phyloP scores from a whole-genome alignment of 2,888 invertebrate species.

The Tenthredo distinguenda region DNA sequence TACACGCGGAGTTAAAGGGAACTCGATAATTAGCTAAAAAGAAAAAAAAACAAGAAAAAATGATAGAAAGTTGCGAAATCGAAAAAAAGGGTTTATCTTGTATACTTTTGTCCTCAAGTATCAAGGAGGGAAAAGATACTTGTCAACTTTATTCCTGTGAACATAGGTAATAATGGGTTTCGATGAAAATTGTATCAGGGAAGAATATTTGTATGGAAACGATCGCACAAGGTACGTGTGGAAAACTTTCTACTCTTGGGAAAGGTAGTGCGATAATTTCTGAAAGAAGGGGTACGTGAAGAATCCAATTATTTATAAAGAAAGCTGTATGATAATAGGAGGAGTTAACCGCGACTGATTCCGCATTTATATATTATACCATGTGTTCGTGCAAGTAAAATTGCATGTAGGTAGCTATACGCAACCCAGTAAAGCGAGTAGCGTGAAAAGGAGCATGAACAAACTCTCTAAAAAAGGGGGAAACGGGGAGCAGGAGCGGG shows the following conservation, averaged over 20 bases:
- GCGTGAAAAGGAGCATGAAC: background rate
- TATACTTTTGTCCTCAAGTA: background rate
- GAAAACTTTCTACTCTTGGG: background rate
- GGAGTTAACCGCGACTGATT: background rate
- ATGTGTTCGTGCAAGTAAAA: background rate
- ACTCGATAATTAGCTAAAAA: background rate
- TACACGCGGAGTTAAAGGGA: background rate
- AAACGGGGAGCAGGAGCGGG: background rate
- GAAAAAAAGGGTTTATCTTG: background rate
- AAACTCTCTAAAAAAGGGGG: background rate
- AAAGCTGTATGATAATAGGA: conserved; percentile 10
- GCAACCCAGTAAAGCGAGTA: background rate
- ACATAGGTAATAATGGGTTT: background rate
- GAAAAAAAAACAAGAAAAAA: background rate
- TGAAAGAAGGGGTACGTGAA: background rate
- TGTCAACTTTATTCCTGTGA: background rate
- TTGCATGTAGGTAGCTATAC: background rate
- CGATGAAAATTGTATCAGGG: background rate
- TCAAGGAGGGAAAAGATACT: background rate
- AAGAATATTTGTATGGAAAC: background rate
- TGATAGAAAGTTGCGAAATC: background rate
- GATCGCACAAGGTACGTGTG: background rate
- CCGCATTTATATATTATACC: background rate
- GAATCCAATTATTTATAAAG: conserved; percentile 25
- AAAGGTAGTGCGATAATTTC: background rate